A percentile compares a stretch with the other conserved stretches of the same genome.
Evolutionary conservation across 2,888 invertebrate species (phyloP).

Genomic region (Cryptocephalus primarius): DNA sequence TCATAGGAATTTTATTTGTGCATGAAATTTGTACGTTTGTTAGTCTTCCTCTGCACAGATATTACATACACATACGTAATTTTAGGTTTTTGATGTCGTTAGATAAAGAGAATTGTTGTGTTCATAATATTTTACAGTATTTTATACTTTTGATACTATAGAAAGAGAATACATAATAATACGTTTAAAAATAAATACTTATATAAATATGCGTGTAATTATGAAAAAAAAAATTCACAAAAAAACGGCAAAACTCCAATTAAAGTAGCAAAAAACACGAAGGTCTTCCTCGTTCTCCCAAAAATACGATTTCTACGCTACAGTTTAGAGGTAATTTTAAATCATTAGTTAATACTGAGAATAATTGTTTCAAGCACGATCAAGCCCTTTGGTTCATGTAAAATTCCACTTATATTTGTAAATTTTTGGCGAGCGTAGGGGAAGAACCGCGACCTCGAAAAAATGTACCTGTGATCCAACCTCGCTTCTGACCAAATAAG

Average conservation of each 20-base stretch:
- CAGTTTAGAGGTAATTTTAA: too few species aligned
- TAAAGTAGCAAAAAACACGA: background rate
- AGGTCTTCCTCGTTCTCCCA: background rate
- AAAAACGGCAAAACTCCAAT: conserved; percentile 4
- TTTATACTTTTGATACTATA: conserved; percentile 37
- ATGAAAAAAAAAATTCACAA: conserved; percentile 20
- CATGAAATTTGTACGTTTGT: conserved; percentile 12
- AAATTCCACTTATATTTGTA: background rate
- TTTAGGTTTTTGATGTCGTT: conserved; percentile 21
- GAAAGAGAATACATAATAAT: conserved; percentile 25
- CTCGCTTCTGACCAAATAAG: conserved; percentile 35
- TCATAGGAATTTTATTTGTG: conserved; percentile 12
- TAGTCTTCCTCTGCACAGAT: conserved; percentile 18
- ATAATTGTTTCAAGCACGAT: too few species aligned
- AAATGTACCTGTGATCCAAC: conserved; percentile 34
- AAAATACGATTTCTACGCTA: too few species aligned
- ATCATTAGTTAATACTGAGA: too few species aligned
- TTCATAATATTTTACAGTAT: conserved; percentile 39
- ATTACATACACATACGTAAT: conserved; percentile 3
- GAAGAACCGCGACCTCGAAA: conserved; percentile 9
- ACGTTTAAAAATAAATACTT: conserved; percentile 21
- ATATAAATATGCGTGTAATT: background rate
- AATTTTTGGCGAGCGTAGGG: background rate
- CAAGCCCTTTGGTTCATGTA: too few species aligned
- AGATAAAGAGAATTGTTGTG: conserved; percentile 40